Base-by-base conservation (phyloP, 2,888 invertebrate genomes). In the Neoscelio sp. region DNA sequence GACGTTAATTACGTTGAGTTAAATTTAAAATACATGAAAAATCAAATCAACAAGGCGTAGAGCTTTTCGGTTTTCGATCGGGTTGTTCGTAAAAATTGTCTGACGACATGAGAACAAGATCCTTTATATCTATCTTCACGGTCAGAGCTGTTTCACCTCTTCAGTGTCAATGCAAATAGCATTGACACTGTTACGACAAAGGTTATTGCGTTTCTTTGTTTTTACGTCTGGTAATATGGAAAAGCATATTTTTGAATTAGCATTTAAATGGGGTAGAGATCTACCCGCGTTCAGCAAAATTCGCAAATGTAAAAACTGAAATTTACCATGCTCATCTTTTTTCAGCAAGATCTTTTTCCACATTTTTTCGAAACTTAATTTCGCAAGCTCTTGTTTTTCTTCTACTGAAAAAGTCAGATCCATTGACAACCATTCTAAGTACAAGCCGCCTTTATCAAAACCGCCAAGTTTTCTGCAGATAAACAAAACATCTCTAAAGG, bases 361-460 rank as follows among this genome's bases (percentile, higher is more conserved):
- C 28, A 28, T 28, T 5, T 28, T n/a, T 8, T 28, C 28, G 28
- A 28, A 28, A n/a, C n/a, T 28, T 28, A 28, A 28, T 28, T 4
- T 2, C n/a, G 7, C 28, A 28, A 28, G 2, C 7, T 28, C 4
- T 28, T 28, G 28, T n/a, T 28, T 28, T 1, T 28, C 28, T 28
- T 28, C 28, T 28, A n/a, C 7, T 28, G 28, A 4, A 28, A 28
- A 46, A 46, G 2, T n/a, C 12, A 13, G 26, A 40, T 28, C 38
- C 56, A 20, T 38, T 58, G 40, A 17, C 40, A 58, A 58, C 38
- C 15, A 28, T 28, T 40, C 40, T 40, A 26, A 15, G 13, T 13
- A 40, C 23, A 48, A 42, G 13, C 15, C 20, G 17, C 17, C 20
- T 15, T 18, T 7, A 2, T 42, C 42, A 8, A 15, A 18, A 15